Conservation (phyloP, 1,140 invertebrate genomes). For the Procambarus virginalis region DNA sequence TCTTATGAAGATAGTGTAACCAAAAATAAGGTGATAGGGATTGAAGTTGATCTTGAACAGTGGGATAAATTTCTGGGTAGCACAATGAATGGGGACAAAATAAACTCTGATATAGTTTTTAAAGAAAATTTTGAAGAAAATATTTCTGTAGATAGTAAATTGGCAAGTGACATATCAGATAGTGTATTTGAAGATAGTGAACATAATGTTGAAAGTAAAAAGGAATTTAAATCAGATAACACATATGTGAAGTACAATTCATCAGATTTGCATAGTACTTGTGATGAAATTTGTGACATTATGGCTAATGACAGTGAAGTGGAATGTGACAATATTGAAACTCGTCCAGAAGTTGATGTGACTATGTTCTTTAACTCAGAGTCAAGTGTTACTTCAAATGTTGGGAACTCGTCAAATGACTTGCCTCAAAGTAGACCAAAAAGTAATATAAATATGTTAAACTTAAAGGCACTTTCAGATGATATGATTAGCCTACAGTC, state of each 20-base stretch:
- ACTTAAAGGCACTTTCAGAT: background rate
- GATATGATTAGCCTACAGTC: background rate
- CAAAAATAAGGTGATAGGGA: constrained; percentile 1
- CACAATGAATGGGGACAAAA: constrained; percentile 24
- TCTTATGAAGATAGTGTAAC: background rate
- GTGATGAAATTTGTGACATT: constrained; percentile 49
- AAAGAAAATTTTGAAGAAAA: constrained; percentile 21
- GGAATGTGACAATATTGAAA: background rate
- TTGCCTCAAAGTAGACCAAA: background rate
- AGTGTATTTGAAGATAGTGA: background rate
- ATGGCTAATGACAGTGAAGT: constrained; percentile 13
- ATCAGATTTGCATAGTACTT: constrained; percentile 45
- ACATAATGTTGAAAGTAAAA: background rate
- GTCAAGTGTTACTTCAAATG: background rate
- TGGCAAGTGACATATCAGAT: constrained; percentile 21
- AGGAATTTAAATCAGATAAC: background rate
- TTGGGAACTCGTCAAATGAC: background rate
- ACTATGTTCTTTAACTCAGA: constrained; percentile 37
- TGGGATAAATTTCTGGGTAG: constrained; percentile 59
- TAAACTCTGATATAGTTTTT: constrained; percentile 24
- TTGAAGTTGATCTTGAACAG: constrained; percentile 55
- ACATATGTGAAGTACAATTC: background rate
- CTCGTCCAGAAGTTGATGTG: constrained; percentile 37
- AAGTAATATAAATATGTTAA: background rate
- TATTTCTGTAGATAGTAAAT: background rate